Evolutionary conservation across 2,888 invertebrate genomes (phyloP).

Genomic region (Mylabris sibirica): DNA sequence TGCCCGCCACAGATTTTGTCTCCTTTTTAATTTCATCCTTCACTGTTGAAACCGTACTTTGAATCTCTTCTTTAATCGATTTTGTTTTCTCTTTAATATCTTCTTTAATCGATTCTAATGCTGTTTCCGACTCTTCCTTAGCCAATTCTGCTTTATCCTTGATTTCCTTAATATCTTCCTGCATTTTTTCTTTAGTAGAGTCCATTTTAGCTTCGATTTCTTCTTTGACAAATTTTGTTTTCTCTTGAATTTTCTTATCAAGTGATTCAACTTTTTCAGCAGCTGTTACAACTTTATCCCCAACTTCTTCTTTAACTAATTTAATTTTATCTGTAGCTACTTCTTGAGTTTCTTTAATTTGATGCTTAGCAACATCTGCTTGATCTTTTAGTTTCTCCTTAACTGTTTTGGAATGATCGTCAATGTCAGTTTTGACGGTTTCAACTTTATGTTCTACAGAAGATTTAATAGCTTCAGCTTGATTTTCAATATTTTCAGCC

Average conservation of each 20-base stretch:
- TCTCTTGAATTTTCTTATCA: neutral
- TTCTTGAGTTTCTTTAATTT: neutral
- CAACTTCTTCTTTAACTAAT: neutral
- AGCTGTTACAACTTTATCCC: too few species aligned
- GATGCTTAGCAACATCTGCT: neutral
- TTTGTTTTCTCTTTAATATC: slow-evolving; percentile 20
- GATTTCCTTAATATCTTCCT: neutral
- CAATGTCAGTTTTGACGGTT: neutral
- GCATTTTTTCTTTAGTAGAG: neutral
- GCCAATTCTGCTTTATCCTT: neutral
- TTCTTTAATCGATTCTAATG: slow-evolving; percentile 19
- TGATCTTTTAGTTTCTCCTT: neutral
- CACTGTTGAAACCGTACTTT: slow-evolving; percentile 29
- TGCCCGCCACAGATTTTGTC: neutral
- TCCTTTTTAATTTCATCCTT: slow-evolving; percentile 27
- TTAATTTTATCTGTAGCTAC: neutral
- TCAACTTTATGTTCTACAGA: slow-evolving; percentile 45
- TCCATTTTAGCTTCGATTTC: slow-evolving; percentile 8
- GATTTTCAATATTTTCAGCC: slow-evolving; percentile 31
- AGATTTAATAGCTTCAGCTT: slow-evolving; percentile 32
- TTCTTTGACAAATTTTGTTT: neutral
- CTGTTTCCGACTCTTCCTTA: slow-evolving; percentile 22
- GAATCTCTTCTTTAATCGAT: slow-evolving; percentile 25
- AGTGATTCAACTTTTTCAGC: neutral
- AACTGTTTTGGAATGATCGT: neutral